phyloP scores from a whole-genome alignment of 2,797 vertebrate genomes.

The Miopithecus talapoin region DNA sequence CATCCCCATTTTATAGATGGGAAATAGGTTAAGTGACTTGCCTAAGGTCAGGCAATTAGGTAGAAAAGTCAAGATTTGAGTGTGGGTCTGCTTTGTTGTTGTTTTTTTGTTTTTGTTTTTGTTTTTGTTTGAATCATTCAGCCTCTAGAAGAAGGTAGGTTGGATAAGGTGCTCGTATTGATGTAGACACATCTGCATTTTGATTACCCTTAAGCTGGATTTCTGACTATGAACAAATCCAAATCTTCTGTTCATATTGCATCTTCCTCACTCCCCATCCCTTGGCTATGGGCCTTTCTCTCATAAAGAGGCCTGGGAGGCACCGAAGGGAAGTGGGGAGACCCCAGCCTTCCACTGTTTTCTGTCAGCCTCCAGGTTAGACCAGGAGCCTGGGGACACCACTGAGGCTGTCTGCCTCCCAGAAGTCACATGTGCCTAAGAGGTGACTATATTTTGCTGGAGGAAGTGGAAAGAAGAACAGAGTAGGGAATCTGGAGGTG shows the following conservation, averaged over 20 bases:
- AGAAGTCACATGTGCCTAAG: fast-evolving
- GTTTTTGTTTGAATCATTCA: not conserved
- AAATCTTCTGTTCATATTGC: not conserved
- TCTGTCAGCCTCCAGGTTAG: not conserved
- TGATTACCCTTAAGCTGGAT: not conserved
- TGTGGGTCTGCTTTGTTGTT: not conserved
- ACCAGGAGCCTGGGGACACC: not conserved
- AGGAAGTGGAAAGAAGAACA: not conserved
- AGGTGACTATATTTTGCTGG: not conserved
- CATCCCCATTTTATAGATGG: not conserved
- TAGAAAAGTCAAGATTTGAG: not conserved
- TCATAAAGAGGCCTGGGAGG: not conserved
- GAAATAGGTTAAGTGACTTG: not conserved
- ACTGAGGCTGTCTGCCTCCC: not conserved
- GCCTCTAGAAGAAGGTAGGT: not conserved
- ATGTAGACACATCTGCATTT: not conserved
- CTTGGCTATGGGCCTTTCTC: not conserved
- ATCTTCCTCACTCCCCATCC: not conserved
- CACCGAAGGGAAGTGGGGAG: not conserved
- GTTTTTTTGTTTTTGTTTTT: not conserved
- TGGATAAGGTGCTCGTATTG: not conserved
- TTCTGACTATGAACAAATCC: not conserved
- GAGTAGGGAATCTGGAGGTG: not conserved
- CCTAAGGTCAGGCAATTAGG: not conserved
- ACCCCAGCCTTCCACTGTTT: not conserved